Base-by-base conservation (phyloP, 2,888 invertebrate species). In the Hyposoter dolosus region DNA sequence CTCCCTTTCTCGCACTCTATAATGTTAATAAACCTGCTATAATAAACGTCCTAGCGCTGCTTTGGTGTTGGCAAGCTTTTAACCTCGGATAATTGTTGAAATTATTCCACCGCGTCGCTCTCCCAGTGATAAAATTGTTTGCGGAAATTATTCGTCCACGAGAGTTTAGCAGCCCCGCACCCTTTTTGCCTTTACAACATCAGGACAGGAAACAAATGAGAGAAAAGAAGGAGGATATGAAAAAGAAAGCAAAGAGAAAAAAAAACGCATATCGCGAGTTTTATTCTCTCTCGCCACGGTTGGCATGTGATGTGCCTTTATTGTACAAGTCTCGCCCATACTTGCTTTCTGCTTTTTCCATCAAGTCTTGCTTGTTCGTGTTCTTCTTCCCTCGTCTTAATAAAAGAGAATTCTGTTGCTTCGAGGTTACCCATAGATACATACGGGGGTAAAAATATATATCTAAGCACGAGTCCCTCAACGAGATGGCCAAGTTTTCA, bases 1-100 rank as follows among this genome's bases (percentile, higher is more conserved):
- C 81, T 45, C 75, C 77, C 50, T 56, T 66, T 47, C 53, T 15
- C 43, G 35, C 60, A n/a, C 50, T 53, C 78, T 45, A n/a, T n/a
- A 63, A 83, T 82, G 78, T 78, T 86, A 86, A 86, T 86, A 83
- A 82, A 75, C 40, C 63, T 71, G 81, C 81, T 86, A n/a, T n/a
- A 78, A 86, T 86, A 83, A 86, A 83, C 81, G 86, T 81, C 45
- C 69, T 28, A 47, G 19, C 43, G 56, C 40, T 71, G 68, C 50
- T 50, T 23, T 9, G 32, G 35, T 19, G 56, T 17, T 56, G 74
- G 15, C 77, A 50, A 74, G 66, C 72, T 65, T 47, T 17, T 10
- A 10, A 17, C n/a, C n/a, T 53, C 56, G 80, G 80, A 77, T 83
- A 86, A 86, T 86, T 83, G 83, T 78, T 68, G 77, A 83, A 83